Evolutionary conservation across 2,797 vertebrate genomes (phyloP).

Genomic region (Pangasius mekongensis): DNA sequence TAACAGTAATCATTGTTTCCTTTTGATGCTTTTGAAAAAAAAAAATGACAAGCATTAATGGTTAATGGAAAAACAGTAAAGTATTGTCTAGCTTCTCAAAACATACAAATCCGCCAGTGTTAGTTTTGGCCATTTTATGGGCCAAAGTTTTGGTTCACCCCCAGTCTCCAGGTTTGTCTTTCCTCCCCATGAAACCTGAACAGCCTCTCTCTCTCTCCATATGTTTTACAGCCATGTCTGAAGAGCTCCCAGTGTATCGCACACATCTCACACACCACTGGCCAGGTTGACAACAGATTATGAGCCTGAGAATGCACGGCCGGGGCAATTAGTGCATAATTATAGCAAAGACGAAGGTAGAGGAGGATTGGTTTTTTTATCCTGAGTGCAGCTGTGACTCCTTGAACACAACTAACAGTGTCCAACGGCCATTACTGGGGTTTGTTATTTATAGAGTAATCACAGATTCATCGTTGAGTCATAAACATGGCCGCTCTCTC

Average conservation of each 20-base stretch:
- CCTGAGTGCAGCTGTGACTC: conserved; percentile 30
- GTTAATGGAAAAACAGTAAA: not conserved
- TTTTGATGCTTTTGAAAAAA: not conserved
- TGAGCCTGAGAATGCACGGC: conserved; percentile 12
- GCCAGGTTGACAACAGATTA: conserved; percentile 17
- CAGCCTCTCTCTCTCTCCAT: not conserved
- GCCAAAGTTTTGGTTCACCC: not conserved
- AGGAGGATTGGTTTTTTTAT: conserved; percentile 11
- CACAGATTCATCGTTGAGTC: conserved; percentile 52
- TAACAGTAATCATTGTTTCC: not conserved
- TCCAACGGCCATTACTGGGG: conserved; percentile 29
- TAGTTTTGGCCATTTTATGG: not conserved
- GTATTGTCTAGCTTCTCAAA: not conserved
- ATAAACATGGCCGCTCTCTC: conserved; percentile 43
- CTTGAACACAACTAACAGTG: conserved; percentile 33
- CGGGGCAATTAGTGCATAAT: conserved; percentile 18
- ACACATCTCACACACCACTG: conserved; percentile 46
- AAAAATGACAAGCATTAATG: not conserved
- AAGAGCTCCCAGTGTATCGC: conserved; percentile 28
- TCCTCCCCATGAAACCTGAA: conserved; percentile 20
- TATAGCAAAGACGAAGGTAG: conserved; percentile 7
- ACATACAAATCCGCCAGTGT: conserved; percentile 7
- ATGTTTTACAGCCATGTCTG: not conserved
- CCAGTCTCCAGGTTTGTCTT: not conserved
- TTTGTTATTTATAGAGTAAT: conserved; percentile 58